A percentile compares a stretch with the other conserved stretches of the same genome.
phyloP scores from a whole-genome alignment of 35 echinoderm and acorn worm species.

The Stichopus chloronotus region DNA sequence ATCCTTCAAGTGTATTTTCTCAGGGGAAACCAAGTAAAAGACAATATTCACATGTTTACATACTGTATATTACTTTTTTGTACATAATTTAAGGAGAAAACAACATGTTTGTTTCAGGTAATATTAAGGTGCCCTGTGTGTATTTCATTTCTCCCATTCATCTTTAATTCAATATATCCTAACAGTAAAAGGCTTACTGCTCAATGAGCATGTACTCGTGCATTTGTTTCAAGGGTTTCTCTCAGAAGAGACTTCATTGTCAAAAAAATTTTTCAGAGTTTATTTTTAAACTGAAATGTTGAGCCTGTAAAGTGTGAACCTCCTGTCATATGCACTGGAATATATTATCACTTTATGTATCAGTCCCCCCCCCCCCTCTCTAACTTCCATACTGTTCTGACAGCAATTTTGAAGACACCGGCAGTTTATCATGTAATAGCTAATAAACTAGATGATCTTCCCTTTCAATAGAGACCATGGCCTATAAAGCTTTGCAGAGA shows the following conservation, averaged over 20 bases:
- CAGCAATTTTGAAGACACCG: background rate
- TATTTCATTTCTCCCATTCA: no score
- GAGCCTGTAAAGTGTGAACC: background rate
- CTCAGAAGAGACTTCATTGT: background rate
- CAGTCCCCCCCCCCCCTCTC: background rate
- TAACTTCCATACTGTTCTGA: background rate
- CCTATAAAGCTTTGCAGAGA: background rate
- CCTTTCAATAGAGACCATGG: background rate
- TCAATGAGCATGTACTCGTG: no score
- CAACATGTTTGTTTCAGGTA: no score
- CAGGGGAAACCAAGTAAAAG: no score
- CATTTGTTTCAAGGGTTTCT: no score
- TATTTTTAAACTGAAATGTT: background rate
- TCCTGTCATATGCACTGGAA: background rate
- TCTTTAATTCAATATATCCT: no score
- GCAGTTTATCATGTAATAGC: slow-evolving; percentile 2
- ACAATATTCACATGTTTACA: no score
- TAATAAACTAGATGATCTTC: background rate
- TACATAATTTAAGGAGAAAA: no score
- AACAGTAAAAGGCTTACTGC: no score
- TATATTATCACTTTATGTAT: background rate
- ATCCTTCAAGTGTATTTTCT: no score
- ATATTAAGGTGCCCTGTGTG: no score
- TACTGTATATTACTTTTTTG: no score
- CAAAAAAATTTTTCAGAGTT: background rate